Evolutionary conservation across 2,797 vertebrate genomes (phyloP).

Genomic region (Chaunax sp.): DNA sequence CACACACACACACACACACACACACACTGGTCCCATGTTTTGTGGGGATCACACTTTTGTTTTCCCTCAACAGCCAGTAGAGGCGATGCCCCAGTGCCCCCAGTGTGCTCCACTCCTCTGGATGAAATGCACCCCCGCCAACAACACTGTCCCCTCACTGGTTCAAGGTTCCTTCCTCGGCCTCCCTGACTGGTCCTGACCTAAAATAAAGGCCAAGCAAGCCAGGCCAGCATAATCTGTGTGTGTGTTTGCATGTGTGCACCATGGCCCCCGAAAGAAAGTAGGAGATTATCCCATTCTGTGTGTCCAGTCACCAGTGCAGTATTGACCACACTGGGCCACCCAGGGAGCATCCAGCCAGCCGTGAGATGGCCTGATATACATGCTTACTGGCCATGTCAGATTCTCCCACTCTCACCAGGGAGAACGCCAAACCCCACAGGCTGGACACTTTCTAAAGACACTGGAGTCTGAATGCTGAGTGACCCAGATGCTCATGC

Average conservation of each 20-base stretch:
- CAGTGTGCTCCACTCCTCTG: conserved; percentile 78
- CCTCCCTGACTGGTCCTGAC: conserved; percentile 75
- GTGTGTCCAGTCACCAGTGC: conserved; percentile 81
- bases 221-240: conserved; percentile 54
- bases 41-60: conserved; percentile 77
- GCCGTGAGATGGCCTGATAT: conserved; percentile 87
- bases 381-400: conserved; percentile 85
- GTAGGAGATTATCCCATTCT: conserved; percentile 86
- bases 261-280: conserved; percentile 78
- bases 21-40: conserved; percentile 58
- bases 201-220: conserved; percentile 75
- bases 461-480: conserved; percentile 61
- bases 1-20: conserved; percentile 49
- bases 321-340: conserved; percentile 83
- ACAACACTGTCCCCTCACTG: conserved; percentile 61
- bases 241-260: conserved; percentile 55
- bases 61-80: conserved; percentile 71
- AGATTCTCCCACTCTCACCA: conserved; percentile 82
- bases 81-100: conserved; percentile 78
- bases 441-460: conserved; percentile 66
- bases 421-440: conserved; percentile 72
- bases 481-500: conserved; percentile 50
- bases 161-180: conserved; percentile 47
- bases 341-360: conserved; percentile 86
- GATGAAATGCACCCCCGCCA: conserved; percentile 68